Conservation (phyloP, 2,888 invertebrate genomes). For the Philonicus albiceps region DNA sequence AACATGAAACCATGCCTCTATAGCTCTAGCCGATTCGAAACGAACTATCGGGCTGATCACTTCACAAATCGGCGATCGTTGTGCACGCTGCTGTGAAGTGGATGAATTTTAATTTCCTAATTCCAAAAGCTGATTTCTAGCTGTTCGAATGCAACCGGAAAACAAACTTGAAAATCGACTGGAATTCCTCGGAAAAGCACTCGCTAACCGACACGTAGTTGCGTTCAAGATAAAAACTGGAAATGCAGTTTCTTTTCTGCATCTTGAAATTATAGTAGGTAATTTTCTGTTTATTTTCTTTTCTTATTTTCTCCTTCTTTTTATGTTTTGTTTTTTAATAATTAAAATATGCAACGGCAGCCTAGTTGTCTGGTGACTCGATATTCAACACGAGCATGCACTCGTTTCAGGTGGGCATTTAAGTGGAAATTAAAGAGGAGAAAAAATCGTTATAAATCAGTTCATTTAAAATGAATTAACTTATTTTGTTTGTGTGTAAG, state of each 20-base stretch:
- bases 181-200: not conserved
- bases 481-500: not conserved
- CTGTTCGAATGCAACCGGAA: not conserved
- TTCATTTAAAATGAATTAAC: not conserved
- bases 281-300: not conserved
- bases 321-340: too few species aligned
- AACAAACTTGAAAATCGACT: not conserved
- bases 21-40: not conserved
- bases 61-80: not conserved
- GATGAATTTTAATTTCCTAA: slow-evolving; percentile 7
- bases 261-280: not conserved
- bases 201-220: not conserved
- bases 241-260: not conserved
- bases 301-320: not conserved
- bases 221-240: not conserved
- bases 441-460: not conserved
- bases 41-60: not conserved
- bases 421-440: not conserved
- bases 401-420: not conserved
- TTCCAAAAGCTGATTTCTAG: slow-evolving; percentile 2
- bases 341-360: not conserved
- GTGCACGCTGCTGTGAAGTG: not conserved
- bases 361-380: not conserved
- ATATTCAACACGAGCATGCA: not conserved
- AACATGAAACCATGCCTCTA: not conserved